phyloP scores from a whole-genome alignment of 2,113 vertebrate genomes.

The Phainopepla nitens region DNA sequence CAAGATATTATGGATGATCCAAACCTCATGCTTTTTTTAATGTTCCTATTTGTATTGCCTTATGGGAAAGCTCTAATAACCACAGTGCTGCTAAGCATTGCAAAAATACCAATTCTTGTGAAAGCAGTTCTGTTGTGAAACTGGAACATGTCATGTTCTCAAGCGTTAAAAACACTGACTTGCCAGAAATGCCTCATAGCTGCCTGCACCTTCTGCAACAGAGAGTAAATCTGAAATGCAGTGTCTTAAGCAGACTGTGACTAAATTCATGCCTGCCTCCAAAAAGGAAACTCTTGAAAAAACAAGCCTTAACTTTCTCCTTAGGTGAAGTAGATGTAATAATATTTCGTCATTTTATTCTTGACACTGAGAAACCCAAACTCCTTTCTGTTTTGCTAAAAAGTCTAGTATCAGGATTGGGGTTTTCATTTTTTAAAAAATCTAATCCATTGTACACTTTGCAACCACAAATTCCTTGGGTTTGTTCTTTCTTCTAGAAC shows the following conservation, averaged over 20 bases:
- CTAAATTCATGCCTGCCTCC: neutral
- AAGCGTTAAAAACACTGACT: neutral
- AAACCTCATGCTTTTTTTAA: neutral
- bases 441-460: neutral
- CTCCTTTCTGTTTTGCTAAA: neutral
- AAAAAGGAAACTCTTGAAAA: neutral
- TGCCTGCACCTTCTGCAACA: neutral
- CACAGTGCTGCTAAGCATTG: neutral
- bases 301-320: slow-evolving; percentile 25
- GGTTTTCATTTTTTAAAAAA: neutral
- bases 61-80: neutral
- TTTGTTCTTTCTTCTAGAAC: neutral
- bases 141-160: neutral
- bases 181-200: neutral
- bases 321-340: neutral
- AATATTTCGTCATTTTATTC: neutral
- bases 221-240: neutral
- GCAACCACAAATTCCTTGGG: neutral
- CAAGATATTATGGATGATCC: neutral
- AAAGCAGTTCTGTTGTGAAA: neutral
- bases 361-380: neutral
- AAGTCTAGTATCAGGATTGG: neutral
- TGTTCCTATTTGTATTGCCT: neutral
- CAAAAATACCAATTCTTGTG: neutral
- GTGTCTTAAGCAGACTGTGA: neutral